These are phyloP conservation scores for Narcine bancroftii DNA, from an alignment of 2,113 vertebrate genomes.

Conservation along the genomic window DNA sequence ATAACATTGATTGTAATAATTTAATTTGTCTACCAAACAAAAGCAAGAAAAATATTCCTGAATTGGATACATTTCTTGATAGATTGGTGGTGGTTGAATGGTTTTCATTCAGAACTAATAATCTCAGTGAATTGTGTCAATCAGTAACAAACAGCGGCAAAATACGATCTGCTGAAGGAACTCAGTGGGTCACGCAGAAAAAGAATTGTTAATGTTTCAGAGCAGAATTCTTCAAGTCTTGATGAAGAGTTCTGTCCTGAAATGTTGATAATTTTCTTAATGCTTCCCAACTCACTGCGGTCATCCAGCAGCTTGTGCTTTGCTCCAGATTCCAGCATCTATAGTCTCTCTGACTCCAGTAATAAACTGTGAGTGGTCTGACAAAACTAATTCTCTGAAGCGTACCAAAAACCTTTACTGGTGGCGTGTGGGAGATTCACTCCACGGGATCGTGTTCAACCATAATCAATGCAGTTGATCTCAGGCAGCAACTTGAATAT, in stretches of 20 bases:
- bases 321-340: no score
- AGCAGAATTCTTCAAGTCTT: no score
- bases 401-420: not conserved
- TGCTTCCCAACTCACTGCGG: no score
- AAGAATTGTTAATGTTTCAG: no score
- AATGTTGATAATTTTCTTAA: no score
- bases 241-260: no score
- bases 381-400: not conserved
- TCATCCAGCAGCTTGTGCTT: no score
- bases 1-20: not conserved
- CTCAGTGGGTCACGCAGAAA: no score
- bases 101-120: not conserved
- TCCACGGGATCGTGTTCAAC: not conserved
- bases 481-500: not conserved
- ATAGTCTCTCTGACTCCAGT: no score
- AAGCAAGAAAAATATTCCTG: not conserved
- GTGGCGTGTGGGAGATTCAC: not conserved
- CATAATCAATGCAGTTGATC: not conserved
- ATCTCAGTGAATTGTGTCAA: not conserved
- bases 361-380: not conserved
- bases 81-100: not conserved
- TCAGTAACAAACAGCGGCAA: not conserved
- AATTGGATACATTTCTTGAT: not conserved
- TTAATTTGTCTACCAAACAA: not conserved
- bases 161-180: no score